phyloP scores from a whole-genome alignment of 2,888 invertebrate genomes.

The Rhagonycha fulva region DNA sequence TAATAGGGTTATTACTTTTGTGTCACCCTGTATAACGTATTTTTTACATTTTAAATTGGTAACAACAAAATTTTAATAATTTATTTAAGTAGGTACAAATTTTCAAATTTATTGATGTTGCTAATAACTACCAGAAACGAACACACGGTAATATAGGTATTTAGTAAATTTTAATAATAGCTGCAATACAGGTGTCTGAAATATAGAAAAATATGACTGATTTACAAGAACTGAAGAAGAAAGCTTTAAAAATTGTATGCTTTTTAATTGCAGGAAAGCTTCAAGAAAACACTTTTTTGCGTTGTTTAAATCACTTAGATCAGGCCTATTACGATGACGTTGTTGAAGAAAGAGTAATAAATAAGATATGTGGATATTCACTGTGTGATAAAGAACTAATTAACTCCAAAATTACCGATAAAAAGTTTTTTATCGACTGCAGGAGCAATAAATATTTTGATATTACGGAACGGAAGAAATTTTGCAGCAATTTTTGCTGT shows the following conservation, averaged over 20 bases:
- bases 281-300: not conserved
- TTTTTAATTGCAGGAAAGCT: not conserved
- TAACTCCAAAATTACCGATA: not conserved
- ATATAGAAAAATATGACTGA: too few species aligned
- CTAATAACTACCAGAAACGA: too few species aligned
- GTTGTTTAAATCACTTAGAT: not conserved
- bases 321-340: not conserved
- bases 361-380: not conserved
- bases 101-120: too few species aligned
- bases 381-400: not conserved
- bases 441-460: not conserved
- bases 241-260: not conserved
- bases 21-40: too few species aligned
- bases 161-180: too few species aligned
- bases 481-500: not conserved
- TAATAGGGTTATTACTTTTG: too few species aligned
- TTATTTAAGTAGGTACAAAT: too few species aligned
- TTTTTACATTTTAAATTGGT: too few species aligned
- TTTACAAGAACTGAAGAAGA: not conserved
- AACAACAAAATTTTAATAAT: too few species aligned
- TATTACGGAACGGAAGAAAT: not conserved
- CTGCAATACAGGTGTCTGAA: too few species aligned
- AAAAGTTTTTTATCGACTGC: not conserved
- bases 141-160: too few species aligned
- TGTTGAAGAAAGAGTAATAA: not conserved